Evolutionary conservation across 2,113 vertebrate species (phyloP), one percentile per base, ranked within the genome.

Genomic region (Caracal caracal): DNA sequence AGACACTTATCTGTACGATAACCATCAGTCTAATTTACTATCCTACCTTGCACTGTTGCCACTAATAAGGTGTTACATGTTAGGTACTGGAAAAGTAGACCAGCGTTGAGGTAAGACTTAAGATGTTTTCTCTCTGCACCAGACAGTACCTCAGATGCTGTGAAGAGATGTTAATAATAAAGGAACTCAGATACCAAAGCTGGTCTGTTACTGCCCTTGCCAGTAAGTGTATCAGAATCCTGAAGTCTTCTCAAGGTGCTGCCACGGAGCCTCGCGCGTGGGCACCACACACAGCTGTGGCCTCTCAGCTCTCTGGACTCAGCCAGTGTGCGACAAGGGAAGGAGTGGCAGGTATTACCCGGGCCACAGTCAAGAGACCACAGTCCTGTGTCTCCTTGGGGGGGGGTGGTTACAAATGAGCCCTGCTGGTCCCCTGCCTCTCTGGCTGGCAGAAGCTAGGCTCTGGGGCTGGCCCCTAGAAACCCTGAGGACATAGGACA

Each of bases 1-100:
- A n/a, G 5, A 94, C 65, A 81, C 6, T 19, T 33, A 28, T 10
- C 16, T 80, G 28, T 56, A 66, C 75, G 33, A 71, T 65, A 85
- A 70, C 78, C 49, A 30, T 26, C 16, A 12, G 49, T 78, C 43
- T 73, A 51, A 53, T n/a, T 71, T 80, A 56, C 49, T 61, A 61
- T 37, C 8, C 35, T 12, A 81, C 19, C 43, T 86, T 66, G 28
- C 5, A 78, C 12, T 86, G 6, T 26, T 82, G 24, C 51, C n/a
- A 76, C 30, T 49, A 76, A 93, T 13, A 28, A 85, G 26, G n/a
- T 93, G 90, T 73, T 56, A 33, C 35, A 17, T 28, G 61, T 90
- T 26, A 40, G 11, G 40, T 88, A 66, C 6, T 37, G 59, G 24
- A n/a, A 86, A 86, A n/a, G 47, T 0, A 35, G 5, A n/a, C 43